Base-by-base conservation (phyloP, 2,888 invertebrate genomes). In the Anodontia alba region DNA sequence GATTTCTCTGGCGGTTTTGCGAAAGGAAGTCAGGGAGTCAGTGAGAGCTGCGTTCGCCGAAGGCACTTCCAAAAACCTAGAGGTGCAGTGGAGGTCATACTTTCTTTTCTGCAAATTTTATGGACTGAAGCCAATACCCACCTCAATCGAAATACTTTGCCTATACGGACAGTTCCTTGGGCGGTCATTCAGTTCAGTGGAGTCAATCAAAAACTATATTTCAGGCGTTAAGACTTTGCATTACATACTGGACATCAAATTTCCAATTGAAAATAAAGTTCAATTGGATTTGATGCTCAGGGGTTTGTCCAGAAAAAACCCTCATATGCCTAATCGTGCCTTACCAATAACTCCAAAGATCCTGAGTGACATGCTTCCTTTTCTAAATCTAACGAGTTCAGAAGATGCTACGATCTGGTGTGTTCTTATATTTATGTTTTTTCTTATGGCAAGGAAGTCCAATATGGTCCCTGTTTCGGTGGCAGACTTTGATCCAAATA, bases 381-480 rank as follows among this genome's bases (percentile, higher is more conserved):
- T 10, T 26, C 20, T 66, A 15, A 36, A 66, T 36, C 5, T 66
- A 7, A 7, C 23, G 3, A 31, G 15, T 10, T 15, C 66, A 12
- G 15, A 23, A 66, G 66, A 66, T 66, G 66, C 66, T n/a, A 33
- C 66, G 15, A 66, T 26, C 66, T n/a, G n/a, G n/a, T n/a, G n/a
- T n/a, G n/a, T n/a, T n/a, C n/a, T n/a, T n/a, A n/a, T n/a, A n/a
- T n/a, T n/a, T n/a, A n/a, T n/a, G n/a, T n/a, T n/a, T n/a, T n/a
- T n/a, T n/a, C n/a, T n/a, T n/a, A n/a, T n/a, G n/a, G n/a, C n/a
- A n/a, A n/a, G n/a, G n/a, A n/a, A n/a, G n/a, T n/a, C n/a, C n/a
- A n/a, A n/a, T n/a, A 33, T 66, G 31, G 29, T 31, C 7, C 36
- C 66, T 7, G 66, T 51, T 51, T 51, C 51, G 5, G 8, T 12